Conservation (phyloP, 2,888 invertebrate species). For the Hofmannophila pseudospretella region DNA sequence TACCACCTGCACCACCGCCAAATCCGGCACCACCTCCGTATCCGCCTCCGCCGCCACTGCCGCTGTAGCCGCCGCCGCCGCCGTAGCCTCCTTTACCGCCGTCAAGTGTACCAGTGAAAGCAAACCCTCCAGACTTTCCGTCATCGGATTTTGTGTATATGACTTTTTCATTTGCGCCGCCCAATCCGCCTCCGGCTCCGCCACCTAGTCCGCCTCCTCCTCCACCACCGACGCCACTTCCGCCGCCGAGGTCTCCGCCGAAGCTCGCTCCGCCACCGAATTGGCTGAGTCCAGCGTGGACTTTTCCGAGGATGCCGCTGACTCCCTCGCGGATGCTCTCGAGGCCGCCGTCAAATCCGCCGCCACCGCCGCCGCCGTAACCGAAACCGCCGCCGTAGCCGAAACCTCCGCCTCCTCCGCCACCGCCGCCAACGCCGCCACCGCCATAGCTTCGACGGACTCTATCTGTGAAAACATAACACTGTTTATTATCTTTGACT, state of each 20-base stretch:
- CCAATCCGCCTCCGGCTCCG: conserved; percentile 24
- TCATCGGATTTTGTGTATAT: conserved; percentile 58
- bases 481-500: no score
- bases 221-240: conserved; percentile 17
- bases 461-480: conserved; percentile 41
- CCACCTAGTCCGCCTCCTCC: conserved; percentile 17
- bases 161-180: conserved; percentile 39
- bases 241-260: conserved; percentile 14
- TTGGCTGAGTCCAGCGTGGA: conserved; percentile 33
- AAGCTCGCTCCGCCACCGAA: conserved; percentile 20
- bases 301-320: conserved; percentile 41
- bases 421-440: conserved; percentile 31
- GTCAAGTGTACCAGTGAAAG: conserved; percentile 54
- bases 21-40: conserved; percentile 17
- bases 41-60: conserved; percentile 34
- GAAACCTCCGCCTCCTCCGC: conserved; percentile 28
- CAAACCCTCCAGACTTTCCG: conserved; percentile 65
- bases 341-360: conserved; percentile 23
- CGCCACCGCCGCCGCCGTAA: conserved; percentile 17
- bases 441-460: conserved; percentile 45
- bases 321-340: conserved; percentile 43
- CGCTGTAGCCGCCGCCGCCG: conserved; percentile 51
- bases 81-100: conserved; percentile 60
- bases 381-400: conserved; percentile 24
- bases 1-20: conserved; percentile 28